Base-by-base conservation (phyloP, 2,797 vertebrate genomes). In the Oophaga sylvatica region DNA sequence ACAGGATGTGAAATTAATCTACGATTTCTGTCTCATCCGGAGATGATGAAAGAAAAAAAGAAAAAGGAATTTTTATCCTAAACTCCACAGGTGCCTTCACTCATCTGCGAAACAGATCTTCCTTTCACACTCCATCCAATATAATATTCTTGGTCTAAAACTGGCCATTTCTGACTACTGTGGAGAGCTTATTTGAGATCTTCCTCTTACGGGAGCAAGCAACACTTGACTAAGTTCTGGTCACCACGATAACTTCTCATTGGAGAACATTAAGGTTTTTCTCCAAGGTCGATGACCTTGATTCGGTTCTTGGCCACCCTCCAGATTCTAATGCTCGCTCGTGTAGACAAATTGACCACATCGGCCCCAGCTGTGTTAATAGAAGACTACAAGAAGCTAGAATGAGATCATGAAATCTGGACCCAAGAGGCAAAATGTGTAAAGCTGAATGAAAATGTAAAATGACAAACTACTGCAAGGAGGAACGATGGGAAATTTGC, bases 371-470 rank as follows among this genome's bases (percentile, higher is more conserved):
- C 83, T 89, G 87, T 85, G 78, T 70, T 80, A 26, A 75, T 57
- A 80, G 62, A 26, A 48, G 76, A 77, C 73, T 59, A 45, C 83
- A 59, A 31, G 62, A 67, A 73, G 41, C 62, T 71, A 26, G 20
- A 71, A 71, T 80, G 62, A 80, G 84, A 80, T 80, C 79, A 80
- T 12, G 35, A 71, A 75, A n/a, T 45, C 0, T 26, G 57, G 60
- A 62, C 83, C 87, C 77, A 81, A 65, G 83, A 57, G 87, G 67
- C 68, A 85, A 59, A 81, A 75, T 85, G 83, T 85, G 82, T 88
- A 88, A 87, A 53, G 31, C 53, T 57, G 62, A 68, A 83, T 78
- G 7, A 65, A 78, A 45, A 65, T n/a, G 53, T 71, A 86, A 48
- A 31, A 20, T 48, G 41, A 53, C 22, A 15, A 68, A 15, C n/a